Evolutionary conservation across 2,113 vertebrate species (phyloP), one percentile per base, ranked within the genome.

Genomic region (Cryptotis parvus): DNA sequence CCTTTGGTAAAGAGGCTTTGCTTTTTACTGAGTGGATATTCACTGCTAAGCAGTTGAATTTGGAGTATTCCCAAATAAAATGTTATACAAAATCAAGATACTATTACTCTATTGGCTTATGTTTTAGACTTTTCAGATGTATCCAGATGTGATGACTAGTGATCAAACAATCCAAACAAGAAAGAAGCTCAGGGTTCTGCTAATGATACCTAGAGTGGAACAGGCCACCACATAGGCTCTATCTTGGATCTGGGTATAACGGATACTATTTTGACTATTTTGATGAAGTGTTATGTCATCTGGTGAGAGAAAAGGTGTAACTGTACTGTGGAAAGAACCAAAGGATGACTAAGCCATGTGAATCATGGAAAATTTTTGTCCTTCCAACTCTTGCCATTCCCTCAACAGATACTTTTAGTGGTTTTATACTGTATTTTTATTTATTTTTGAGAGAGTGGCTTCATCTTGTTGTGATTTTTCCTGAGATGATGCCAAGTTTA

Each of bases 401-500:
- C 63, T 61, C 90, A 76, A 69, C 66, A 83, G 66, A 16, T 55
- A 37, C 61, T 39, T 73, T 72, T 80, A 22, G 35, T 84, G 68
- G 43, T 45, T 90, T 95, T 78, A 75, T 72, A 24, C 65, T 87
- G 92, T 91, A 41, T 74, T 43, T 90, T 37, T 76, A 37, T 73
- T 70, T 92, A 76, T 94, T 83, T 39, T 82, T 52, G 41, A 81
- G 87, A 92, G 76, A 73, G 78, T 52, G 55, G 63, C 39, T 95
- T 90, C 41, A 84, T 88, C 63, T 76, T 89, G 37, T 76, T 92
- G 82, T 94, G 75, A 82, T 92, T 95, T 94, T 84, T 52, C 55
- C 72, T 66, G 35, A 95, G 92, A 86, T 83, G 29, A 26, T 91
- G 85, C 55, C 74, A 80, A 85, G 75, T 94, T 91, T 92, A 91